Base-by-base conservation (phyloP, 2,113 vertebrate species). In the Salvelinus namaycush region DNA sequence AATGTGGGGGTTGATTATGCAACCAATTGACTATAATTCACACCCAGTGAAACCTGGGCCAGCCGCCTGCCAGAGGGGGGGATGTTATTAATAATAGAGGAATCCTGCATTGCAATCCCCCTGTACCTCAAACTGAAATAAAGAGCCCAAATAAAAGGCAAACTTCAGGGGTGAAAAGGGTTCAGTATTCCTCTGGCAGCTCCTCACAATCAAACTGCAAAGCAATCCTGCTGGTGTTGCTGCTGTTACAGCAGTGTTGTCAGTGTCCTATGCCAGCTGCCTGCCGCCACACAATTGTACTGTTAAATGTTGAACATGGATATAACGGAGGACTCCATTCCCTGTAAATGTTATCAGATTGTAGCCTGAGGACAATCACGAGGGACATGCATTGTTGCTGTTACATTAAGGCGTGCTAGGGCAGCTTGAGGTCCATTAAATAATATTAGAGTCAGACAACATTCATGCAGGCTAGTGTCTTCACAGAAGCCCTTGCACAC, bases 21-120 rank as follows among this genome's bases (percentile, higher is more conserved):
- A 91, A 92, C 88, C 86, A 84, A 88, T 87, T 88, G 87, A 90
- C 90, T 91, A 87, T 89, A 92, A 91, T 92, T 93, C 91, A 93
- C 82, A 86, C 74, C 79, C 88, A 83, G 83, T 88, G 87, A 90
- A 89, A 90, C 84, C 80, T 80, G 85, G 86, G 76, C 82, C 85
- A 69, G 78, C 49, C 57, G 60, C 76, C 79, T 75, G 79, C 76
- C 81, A 81, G 68, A 59, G 80, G 75, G 72, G 70, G 68, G 57
- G 75, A n/a, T 5, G 59, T 86, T 79, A 83, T 83, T 78, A 76
- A 83, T 70, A 75, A 51, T 76, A 59, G 72, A 12, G 39, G 9
- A 44, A 44, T 44, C 39, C 39, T 44, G 39, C 39, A 44, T 2
- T 44, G 39, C 39, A 44, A 69, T 78, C 78, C 26, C 69, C 39